Base-by-base conservation (phyloP, 2,797 vertebrate genomes). In the Rousettus madagascariensis region DNA sequence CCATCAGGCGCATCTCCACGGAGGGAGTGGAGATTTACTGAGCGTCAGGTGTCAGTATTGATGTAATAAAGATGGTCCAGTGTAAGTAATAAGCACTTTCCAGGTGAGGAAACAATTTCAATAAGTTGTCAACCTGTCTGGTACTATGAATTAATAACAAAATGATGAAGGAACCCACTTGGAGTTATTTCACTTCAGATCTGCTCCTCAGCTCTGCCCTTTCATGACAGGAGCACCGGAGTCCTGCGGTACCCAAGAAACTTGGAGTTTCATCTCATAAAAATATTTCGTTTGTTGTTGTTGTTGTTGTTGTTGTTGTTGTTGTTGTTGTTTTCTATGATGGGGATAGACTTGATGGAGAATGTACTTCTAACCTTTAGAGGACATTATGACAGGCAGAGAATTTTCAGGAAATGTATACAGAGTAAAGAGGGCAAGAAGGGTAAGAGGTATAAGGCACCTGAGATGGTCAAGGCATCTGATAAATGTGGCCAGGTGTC, bases 1-100 rank as follows among this genome's bases (percentile, higher is more conserved):
- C 53, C 97, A 74, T 91, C 89, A 97, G 94, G 86, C 80, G 86
- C 89, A 95, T 63, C 85, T 97, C 91, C 74, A 20, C 91, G 94
- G 95, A 96, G 93, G 68, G 86, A 94, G 90, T 97, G 79, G 95
- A 92, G 95, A 97, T 98, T 97, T 98, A 98, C 97, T 98, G 97
- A 97, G 94, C 87, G 26, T 96, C 98, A 98, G 98, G 98, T 98
- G 97, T 98, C 97, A 98, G 96, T 91, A 95, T 94, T 46, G 26
- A 63, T 97, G 94, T 98, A 98, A 97, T 98, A 98, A 98, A 98
- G 97, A 95, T 93, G 94, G 96, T 94, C 96, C 92, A 78, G 89
- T 95, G 78, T 87, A 84, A 30, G 96, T 59, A 95, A 96, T 97
- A 97, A 98, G 91, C 94, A 84, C 83, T 98, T 98, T 96, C 83